Conservation (phyloP, 2,113 vertebrate species). For the Procavia capensis region DNA sequence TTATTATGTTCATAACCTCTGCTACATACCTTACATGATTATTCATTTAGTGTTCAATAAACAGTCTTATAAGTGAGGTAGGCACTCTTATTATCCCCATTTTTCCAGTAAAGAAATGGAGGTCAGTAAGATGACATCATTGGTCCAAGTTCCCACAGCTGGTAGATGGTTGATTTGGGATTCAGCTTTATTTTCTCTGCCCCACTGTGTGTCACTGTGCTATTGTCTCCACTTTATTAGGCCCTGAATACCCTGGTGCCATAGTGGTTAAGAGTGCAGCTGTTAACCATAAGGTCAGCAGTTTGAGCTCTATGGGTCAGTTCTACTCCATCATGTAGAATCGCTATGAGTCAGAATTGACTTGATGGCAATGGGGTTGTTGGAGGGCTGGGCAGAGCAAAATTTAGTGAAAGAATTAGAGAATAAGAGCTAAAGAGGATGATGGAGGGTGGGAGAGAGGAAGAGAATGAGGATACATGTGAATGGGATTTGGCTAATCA, state of each 20-base stretch:
- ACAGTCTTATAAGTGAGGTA: not conserved
- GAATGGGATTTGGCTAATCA: not conserved
- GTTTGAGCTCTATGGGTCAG: too few relatives aligned
- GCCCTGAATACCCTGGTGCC: too few relatives aligned
- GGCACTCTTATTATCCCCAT: not conserved
- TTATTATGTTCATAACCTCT: not conserved
- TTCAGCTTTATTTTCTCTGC: not conserved
- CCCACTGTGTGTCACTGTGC: not conserved
- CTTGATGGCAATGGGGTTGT: too few relatives aligned
- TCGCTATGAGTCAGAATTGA: too few relatives aligned
- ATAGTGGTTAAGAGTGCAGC: too few relatives aligned
- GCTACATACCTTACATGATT: not conserved
- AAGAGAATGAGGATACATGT: not conserved
- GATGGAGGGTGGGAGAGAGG: fast-evolving
- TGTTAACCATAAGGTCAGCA: too few relatives aligned
- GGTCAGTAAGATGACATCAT: not conserved
- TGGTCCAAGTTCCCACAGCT: not conserved
- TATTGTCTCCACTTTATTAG: not conserved
- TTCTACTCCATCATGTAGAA: too few relatives aligned
- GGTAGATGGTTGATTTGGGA: not conserved
- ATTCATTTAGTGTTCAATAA: not conserved
- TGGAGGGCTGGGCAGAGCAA: too few relatives aligned
- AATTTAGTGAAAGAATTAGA: not conserved
- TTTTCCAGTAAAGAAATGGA: not conserved
- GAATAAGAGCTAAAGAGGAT: not conserved